Base-by-base conservation (phyloP, 2,888 invertebrate species). In the Hymenopus coronatus region DNA sequence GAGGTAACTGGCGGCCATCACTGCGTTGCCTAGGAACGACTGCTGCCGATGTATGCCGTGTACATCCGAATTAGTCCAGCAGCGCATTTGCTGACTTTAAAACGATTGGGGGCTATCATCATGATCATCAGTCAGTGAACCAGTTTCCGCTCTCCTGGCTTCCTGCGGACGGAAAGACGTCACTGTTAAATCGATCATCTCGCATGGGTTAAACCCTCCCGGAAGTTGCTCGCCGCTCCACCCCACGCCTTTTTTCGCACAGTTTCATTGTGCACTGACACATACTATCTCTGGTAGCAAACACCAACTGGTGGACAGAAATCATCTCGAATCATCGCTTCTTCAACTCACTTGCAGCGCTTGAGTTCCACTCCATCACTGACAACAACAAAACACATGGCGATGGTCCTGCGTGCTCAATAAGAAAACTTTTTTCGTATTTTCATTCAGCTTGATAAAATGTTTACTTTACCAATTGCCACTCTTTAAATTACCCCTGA, bases 151-250 rank as follows among this genome's bases (percentile, higher is more conserved):
- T 70, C 54, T 70, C 54, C 54, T 70, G 54, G 54, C 54, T 70
- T 70, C 54, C 54, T 70, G 54, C 87, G 82, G n/a, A 87, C 81
- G 87, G 81, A 81, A 87, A 82, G 87, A 87, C 33, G 87, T 82
- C 87, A n/a, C 82, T 87, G 30, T 33, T 82, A 82, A 82, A 87
- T 87, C 87, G 82, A 87, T 87, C 30, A 87, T 30, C 28, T 9
- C 33, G 40, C 46, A 85, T 46, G 85, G 46, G 25, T 83, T 83
- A 27, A 85, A 28, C 28, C 28, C 46, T 85, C 30, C 27, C 85
- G 46, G 40, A 85, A 85, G 46, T 85, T 85, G 46, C 30, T n/a
- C 28, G 46, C 20, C 84, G 46, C 33, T 70, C 20, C 54, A 25
- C 15, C 54, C 54, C 54, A 15, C 20, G 15, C 54, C 25, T 70